Percentiles rank a stretch among this genome's conserved stretches.
Conservation (phyloP, 2,113 vertebrate species). For the Peromyscus polionotus region DNA sequence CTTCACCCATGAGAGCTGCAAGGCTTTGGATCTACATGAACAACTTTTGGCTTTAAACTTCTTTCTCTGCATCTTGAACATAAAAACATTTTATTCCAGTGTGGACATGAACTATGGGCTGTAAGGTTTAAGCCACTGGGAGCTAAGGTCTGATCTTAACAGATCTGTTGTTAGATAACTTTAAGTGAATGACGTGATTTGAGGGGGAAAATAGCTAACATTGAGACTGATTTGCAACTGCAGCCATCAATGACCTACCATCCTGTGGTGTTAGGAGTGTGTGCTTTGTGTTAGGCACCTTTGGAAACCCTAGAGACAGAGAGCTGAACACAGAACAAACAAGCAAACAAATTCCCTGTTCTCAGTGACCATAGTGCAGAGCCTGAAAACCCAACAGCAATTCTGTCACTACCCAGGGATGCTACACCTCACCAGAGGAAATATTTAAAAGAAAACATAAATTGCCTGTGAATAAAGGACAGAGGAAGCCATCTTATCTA, state of each 20-base stretch:
- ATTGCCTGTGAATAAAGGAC: neutral
- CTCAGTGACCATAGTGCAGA: neutral
- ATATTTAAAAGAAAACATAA: neutral
- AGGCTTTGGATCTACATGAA: neutral
- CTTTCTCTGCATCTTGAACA: neutral
- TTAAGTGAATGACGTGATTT: neutral
- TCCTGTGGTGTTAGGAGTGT: fast-evolving
- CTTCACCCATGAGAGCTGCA: neutral
- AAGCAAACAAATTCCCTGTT: neutral
- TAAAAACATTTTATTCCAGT: neutral
- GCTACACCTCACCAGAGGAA: neutral
- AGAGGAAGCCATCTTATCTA: neutral
- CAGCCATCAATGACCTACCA: neutral
- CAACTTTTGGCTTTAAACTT: neutral
- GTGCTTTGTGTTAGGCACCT: neutral
- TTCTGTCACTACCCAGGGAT: neutral
- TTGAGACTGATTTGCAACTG: neutral
- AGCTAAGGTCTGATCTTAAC: neutral
- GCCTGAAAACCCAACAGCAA: neutral
- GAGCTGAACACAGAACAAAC: neutral
- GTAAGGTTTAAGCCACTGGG: neutral
- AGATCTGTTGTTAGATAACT: neutral
- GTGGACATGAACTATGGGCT: neutral
- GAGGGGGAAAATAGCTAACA: neutral
- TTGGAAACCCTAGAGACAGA: neutral